These are phyloP conservation scores for Sebastes oblongus DNA, from an alignment of 2,797 vertebrate species.

Conservation along the genomic window DNA sequence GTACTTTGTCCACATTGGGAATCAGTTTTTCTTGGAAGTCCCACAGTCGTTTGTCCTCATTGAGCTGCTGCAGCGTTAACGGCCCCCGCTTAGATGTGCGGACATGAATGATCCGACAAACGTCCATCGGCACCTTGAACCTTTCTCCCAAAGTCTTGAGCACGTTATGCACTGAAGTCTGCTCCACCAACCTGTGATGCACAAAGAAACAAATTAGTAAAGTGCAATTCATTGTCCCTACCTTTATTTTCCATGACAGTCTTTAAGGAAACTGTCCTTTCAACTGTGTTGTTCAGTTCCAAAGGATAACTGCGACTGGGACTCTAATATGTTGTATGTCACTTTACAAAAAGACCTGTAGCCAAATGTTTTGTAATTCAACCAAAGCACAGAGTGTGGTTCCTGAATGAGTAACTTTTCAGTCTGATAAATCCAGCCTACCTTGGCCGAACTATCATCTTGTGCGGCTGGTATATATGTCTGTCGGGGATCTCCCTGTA, in stretches of 20 bases:
- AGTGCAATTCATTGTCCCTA: background rate
- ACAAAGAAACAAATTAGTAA: background rate
- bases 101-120: conserved; percentile 59
- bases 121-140: conserved; percentile 17
- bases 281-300: background rate
- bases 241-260: background rate
- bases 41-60: conserved; percentile 60
- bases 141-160: background rate
- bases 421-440: conserved; percentile 1
- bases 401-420: background rate
- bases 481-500: conserved; percentile 61
- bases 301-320: background rate
- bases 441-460: conserved; percentile 69
- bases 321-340: background rate
- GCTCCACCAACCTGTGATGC: conserved; percentile 45
- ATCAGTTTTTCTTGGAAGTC: conserved; percentile 56
- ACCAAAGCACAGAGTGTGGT: background rate
- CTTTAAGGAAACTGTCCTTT: background rate
- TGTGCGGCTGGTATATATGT: conserved; percentile 23
- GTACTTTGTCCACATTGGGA: conserved; percentile 40
- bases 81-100: background rate
- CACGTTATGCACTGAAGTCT: conserved; percentile 63
- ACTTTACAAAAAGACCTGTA: background rate
- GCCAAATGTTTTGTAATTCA: background rate
- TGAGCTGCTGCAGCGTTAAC: conserved; percentile 40